phyloP scores from a whole-genome alignment of 2,888 invertebrate species.

The Dicycla oo region DNA sequence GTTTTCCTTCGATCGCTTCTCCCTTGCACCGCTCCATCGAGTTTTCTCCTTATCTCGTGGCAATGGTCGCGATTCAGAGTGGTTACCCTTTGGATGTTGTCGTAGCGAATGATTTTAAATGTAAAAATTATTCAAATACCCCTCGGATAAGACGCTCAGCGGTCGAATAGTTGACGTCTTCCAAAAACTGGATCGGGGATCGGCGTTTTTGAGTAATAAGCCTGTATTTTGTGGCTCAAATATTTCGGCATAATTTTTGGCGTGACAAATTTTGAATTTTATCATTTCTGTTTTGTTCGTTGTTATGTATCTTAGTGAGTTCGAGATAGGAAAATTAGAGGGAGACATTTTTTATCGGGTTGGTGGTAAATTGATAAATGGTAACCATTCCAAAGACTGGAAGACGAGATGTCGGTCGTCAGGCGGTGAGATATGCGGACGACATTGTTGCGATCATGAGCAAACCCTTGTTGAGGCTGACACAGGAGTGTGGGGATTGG shows the following conservation, averaged over 20 bases:
- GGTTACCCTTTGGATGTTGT: constrained; percentile 90
- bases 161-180: constrained; percentile 84
- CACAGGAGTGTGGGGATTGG: no score
- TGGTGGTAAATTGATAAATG: neutral
- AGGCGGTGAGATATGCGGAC: no score
- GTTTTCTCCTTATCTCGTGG: constrained; percentile 87
- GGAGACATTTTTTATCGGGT: neutral
- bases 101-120: constrained; percentile 90
- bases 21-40: constrained; percentile 68
- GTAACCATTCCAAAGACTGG: neutral
- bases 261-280: constrained; percentile 67
- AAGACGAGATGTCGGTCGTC: no score
- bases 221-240: constrained; percentile 62
- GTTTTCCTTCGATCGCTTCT: constrained; percentile 23
- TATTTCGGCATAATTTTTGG: constrained; percentile 64
- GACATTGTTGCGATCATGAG: no score
- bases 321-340: constrained; percentile 17
- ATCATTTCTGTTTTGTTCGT: constrained; percentile 36
- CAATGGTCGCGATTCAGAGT: constrained; percentile 88
- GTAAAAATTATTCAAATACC: constrained; percentile 90
- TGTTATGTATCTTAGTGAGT: constrained; percentile 26
- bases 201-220: constrained; percentile 80
- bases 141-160: constrained; percentile 83
- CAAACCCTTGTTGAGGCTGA: no score
- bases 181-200: constrained; percentile 80